Evolutionary conservation across 2,797 vertebrate genomes (phyloP).

Genomic region (Acrossocheilus wenchowensis): DNA sequence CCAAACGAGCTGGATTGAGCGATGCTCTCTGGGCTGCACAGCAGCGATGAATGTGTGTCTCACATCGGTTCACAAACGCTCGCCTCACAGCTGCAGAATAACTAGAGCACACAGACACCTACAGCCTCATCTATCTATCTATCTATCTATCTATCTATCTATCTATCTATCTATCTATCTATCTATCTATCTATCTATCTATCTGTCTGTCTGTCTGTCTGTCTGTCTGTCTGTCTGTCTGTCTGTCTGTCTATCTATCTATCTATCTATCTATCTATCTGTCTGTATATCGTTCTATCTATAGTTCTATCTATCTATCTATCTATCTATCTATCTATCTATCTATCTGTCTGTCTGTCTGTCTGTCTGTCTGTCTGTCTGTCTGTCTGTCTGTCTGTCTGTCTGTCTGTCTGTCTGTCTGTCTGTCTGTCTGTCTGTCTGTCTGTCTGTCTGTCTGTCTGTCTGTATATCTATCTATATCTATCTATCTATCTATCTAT

Average conservation of each 20-base stretch:
- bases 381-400: fast-evolving
- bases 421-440: background rate
- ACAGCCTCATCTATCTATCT: background rate
- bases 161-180: background rate
- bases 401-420: background rate
- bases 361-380: background rate
- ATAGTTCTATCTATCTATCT: background rate
- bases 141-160: background rate
- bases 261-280: too few relatives aligned
- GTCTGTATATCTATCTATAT: background rate
- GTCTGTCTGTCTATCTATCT: background rate
- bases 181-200: too few relatives aligned
- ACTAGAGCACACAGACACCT: constrained; percentile 26
- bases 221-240: background rate
- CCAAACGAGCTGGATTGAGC: constrained; percentile 44
- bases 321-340: background rate
- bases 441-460: background rate
- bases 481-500: background rate
- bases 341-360: background rate
- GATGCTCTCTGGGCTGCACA: constrained; percentile 46
- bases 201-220: background rate
- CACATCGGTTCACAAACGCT: constrained; percentile 7
- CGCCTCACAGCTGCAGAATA: constrained; percentile 14
- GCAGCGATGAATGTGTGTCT: constrained; percentile 42
- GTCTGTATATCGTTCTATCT: background rate